Evolutionary conservation across 1,140 invertebrate genomes (phyloP).

Genomic region (Dinoponera quadriceps): DNA sequence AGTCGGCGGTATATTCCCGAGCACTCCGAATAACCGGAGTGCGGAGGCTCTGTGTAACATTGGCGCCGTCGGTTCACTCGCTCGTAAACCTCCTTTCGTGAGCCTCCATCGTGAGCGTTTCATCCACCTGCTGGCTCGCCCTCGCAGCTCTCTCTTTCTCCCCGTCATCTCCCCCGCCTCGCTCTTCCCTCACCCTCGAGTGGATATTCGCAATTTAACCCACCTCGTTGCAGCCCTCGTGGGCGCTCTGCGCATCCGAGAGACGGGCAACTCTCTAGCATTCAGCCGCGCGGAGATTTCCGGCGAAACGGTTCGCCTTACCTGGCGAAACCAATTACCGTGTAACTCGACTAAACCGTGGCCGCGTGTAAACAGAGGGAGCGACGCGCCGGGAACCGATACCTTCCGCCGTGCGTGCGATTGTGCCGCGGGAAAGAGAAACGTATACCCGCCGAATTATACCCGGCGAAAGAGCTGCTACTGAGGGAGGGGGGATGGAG

Average conservation of each 20-base stretch:
- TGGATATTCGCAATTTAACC: conserved; percentile 65
- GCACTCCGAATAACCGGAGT: too few relatives aligned
- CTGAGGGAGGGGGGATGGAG: too few relatives aligned
- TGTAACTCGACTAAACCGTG: conserved; percentile 9
- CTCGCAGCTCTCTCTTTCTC: not conserved
- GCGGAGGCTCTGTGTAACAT: too few relatives aligned
- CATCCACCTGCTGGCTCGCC: not conserved
- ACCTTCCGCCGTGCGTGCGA: not conserved
- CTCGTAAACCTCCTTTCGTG: conserved; percentile 16
- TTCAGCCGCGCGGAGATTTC: conserved; percentile 48
- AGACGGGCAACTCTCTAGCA: not conserved
- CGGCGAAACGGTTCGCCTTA: conserved; percentile 60
- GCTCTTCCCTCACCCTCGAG: conserved; percentile 1
- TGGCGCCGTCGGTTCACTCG: not conserved
- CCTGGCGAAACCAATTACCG: conserved; percentile 67
- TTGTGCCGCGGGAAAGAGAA: not conserved
- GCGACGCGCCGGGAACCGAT: not conserved
- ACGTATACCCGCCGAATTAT: not conserved
- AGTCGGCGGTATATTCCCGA: too few relatives aligned
- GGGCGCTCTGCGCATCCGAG: conserved; percentile 5
- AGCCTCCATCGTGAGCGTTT: not conserved
- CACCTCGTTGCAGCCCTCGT: conserved; percentile 47
- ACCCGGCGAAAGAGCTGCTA: not conserved
- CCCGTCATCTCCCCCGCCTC: not conserved
- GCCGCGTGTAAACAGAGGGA: not conserved